These are phyloP conservation scores for Brenthis hecate DNA, from an alignment of 2,888 invertebrate genomes.

Conservation along the genomic window DNA sequence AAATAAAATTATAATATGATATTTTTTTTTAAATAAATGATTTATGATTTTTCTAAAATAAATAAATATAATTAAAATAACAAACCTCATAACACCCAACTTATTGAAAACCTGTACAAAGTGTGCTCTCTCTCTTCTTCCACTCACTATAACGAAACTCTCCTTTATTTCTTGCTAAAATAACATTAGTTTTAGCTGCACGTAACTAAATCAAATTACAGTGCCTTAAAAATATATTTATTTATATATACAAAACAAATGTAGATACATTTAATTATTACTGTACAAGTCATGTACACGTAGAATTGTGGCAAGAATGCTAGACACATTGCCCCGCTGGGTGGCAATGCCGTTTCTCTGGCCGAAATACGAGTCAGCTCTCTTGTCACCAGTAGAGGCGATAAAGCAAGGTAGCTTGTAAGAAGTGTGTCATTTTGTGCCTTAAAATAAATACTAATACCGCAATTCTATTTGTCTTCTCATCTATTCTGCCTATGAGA, in stretches of 20 bases:
- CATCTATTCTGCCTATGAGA: constrained; percentile 59
- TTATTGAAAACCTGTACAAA: constrained; percentile 60
- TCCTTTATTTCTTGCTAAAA: constrained; percentile 76
- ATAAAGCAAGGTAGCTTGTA: no score
- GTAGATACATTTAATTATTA: background rate
- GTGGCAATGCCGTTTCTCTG: no score
- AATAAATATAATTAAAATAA: constrained; percentile 13
- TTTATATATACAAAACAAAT: background rate
- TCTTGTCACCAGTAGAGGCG: no score
- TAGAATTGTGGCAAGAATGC: no score
- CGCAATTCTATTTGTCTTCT: constrained; percentile 69
- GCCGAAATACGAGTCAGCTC: no score
- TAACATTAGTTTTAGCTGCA: constrained; percentile 4
- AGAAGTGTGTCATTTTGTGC: no score
- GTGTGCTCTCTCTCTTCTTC: constrained; percentile 50
- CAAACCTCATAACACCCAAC: constrained; percentile 67
- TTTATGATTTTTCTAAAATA: background rate
- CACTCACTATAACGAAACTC: constrained; percentile 65
- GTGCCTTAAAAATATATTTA: background rate
- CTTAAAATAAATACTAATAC: constrained; percentile 44
- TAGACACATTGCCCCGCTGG: no score
- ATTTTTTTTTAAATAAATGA: background rate
- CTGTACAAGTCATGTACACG: no score
- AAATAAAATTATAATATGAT: no score
- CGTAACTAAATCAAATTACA: background rate